A percentile compares a stretch with the other conserved stretches of the same genome.
Evolutionary conservation across 2,797 vertebrate genomes (phyloP).

Genomic region (Tokudaia muenninki): DNA sequence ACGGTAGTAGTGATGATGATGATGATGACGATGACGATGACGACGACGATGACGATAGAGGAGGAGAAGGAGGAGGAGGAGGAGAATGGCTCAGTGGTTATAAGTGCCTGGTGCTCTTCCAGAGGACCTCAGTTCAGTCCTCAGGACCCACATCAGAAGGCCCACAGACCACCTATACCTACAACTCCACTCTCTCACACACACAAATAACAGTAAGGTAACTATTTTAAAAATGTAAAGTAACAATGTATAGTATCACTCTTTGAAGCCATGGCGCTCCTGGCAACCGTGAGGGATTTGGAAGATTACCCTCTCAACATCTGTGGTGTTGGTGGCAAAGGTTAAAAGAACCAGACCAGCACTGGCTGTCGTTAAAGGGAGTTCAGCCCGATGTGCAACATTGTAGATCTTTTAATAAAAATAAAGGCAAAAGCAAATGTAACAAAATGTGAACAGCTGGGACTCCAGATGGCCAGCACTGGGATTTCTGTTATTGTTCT

Average conservation of each 20-base stretch:
- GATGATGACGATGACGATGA: neutral
- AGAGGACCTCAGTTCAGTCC: neutral
- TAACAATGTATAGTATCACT: neutral
- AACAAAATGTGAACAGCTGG: constrained; percentile 70
- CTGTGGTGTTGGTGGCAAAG: fast-evolving
- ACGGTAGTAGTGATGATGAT: too few relatives aligned
- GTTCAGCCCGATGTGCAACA: neutral
- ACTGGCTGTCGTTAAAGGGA: neutral
- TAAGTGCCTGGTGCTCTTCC: neutral
- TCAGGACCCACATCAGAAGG: neutral
- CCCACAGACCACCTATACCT: neutral
- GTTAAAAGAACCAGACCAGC: neutral
- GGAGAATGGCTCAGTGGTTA: neutral
- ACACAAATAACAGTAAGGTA: neutral
- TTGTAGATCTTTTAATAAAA: constrained; percentile 61
- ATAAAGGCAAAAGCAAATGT: constrained; percentile 69
- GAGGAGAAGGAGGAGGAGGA: neutral
- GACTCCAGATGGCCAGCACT: constrained; percentile 61
- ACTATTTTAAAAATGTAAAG: neutral
- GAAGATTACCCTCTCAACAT: fast-evolving
- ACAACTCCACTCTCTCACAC: neutral
- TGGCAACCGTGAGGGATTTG: neutral
- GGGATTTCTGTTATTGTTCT: constrained; percentile 44
- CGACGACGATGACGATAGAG: too few relatives aligned
- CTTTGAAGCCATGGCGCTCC: neutral